phyloP scores from a whole-genome alignment of 2,113 vertebrate species.

The Osmerus mordax region DNA sequence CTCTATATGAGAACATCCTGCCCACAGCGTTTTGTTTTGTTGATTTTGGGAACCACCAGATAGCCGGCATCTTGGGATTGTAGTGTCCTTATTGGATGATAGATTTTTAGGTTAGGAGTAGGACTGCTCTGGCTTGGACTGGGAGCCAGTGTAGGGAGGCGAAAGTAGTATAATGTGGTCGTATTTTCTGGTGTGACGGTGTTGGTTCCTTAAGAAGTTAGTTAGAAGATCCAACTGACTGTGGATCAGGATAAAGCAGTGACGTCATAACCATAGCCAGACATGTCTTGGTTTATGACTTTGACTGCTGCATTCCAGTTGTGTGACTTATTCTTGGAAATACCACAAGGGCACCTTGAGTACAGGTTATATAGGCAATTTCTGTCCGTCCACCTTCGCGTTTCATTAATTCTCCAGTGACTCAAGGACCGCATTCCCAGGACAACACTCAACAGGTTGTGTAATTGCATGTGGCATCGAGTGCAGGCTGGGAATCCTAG shows the following conservation, averaged over 20 bases:
- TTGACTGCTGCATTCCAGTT: constrained; percentile 41
- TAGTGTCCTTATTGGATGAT: no score
- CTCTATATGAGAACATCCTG: no score
- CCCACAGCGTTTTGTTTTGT: no score
- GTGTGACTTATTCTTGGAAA: constrained; percentile 61
- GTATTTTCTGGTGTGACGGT: no score
- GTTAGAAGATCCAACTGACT: constrained; percentile 12
- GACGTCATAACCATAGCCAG: constrained; percentile 31
- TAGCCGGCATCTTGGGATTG: no score
- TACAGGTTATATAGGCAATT: constrained; percentile 72
- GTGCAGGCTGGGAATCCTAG: constrained; percentile 56
- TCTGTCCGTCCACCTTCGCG: constrained; percentile 67
- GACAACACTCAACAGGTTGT: constrained; percentile 76
- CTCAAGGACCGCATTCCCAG: constrained; percentile 63
- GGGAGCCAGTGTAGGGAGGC: no score
- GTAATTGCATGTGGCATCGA: constrained; percentile 68
- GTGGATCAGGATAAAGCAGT: constrained; percentile 16
- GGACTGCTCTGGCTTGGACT: no score
- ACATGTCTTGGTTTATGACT: constrained; percentile 26
- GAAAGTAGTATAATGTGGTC: no score
- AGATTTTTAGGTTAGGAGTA: no score
- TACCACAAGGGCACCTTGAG: constrained; percentile 74
- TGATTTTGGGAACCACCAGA: no score
- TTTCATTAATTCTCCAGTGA: constrained; percentile 76
- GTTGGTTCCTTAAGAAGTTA: no score